phyloP scores from a whole-genome alignment of 2,797 vertebrate genomes.

The Amniataba percoides region DNA sequence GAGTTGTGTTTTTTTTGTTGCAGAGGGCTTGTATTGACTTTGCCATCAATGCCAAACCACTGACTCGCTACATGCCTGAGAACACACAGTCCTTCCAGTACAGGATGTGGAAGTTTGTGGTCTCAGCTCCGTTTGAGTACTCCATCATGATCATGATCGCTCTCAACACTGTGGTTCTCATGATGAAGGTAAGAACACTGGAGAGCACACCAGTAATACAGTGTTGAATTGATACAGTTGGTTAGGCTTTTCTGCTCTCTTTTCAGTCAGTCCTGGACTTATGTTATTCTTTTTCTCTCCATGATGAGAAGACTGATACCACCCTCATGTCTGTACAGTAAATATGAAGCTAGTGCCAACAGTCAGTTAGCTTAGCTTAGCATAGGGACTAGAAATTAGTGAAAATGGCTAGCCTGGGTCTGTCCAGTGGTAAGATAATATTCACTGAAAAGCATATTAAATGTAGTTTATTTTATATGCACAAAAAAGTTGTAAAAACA shows the following conservation, averaged over 20 bases:
- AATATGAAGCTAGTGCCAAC: not conserved
- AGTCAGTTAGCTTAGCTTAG: not conserved
- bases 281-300: not conserved
- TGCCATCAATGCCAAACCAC: constrained; percentile 94
- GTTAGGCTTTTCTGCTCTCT: not conserved
- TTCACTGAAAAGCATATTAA: not conserved
- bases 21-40: constrained; percentile 99
- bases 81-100: constrained; percentile 97
- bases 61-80: constrained; percentile 97
- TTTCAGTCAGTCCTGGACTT: not conserved
- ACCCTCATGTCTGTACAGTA: not conserved
- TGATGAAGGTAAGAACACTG: constrained; percentile 93
- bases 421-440: not conserved
- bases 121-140: constrained; percentile 96
- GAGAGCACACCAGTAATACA: not conserved
- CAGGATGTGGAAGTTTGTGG: constrained; percentile 97
- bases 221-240: not conserved
- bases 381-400: not conserved
- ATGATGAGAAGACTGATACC: not conserved
- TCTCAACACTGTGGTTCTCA: constrained; percentile 97
- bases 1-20: constrained; percentile 28
- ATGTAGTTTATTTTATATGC: not conserved
- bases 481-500: not conserved
- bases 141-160: constrained; percentile 99
- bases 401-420: not conserved